These are phyloP conservation scores for Dolichoris vasculosae DNA, from an alignment of 1,140 invertebrate genomes.

Conservation along the genomic window DNA sequence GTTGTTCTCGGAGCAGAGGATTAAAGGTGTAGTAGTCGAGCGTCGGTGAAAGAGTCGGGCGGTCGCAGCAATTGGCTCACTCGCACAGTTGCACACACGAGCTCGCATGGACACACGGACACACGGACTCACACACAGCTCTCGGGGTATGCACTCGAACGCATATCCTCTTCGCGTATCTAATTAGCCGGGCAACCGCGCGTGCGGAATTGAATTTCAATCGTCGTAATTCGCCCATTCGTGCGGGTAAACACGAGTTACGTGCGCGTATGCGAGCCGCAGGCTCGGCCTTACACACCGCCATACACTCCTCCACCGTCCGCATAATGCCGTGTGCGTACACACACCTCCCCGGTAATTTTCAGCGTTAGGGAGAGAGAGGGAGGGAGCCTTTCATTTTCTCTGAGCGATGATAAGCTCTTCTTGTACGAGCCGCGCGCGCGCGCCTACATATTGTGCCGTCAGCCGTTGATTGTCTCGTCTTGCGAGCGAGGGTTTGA, in stretches of 20 bases:
- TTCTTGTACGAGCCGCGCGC: conserved; percentile 10
- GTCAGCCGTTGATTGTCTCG: conserved; percentile 29
- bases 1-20: background rate
- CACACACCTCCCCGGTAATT: conserved; percentile 16
- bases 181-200: conserved; percentile 65
- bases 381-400: conserved; percentile 33
- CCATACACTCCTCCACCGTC: background rate
- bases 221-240: conserved; percentile 69
- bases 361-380: background rate
- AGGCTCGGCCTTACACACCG: background rate
- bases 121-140: background rate
- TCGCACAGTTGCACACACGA: background rate
- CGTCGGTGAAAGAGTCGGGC: background rate
- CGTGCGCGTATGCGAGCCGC: conserved; percentile 32
- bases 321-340: conserved; percentile 53
- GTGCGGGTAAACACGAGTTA: conserved; percentile 55
- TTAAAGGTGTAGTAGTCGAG: background rate
- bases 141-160: conserved; percentile 6
- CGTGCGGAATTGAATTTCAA: conserved; percentile 71
- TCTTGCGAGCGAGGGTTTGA: background rate
- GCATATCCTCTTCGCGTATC: conserved; percentile 58
- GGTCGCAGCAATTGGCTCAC: background rate
- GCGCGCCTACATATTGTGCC: conserved; percentile 10
- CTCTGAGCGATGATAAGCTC: conserved; percentile 48
- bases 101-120: conserved; percentile 14